Evolutionary conservation across 2,888 invertebrate genomes (phyloP).

Genomic region (Sipha maydis): DNA sequence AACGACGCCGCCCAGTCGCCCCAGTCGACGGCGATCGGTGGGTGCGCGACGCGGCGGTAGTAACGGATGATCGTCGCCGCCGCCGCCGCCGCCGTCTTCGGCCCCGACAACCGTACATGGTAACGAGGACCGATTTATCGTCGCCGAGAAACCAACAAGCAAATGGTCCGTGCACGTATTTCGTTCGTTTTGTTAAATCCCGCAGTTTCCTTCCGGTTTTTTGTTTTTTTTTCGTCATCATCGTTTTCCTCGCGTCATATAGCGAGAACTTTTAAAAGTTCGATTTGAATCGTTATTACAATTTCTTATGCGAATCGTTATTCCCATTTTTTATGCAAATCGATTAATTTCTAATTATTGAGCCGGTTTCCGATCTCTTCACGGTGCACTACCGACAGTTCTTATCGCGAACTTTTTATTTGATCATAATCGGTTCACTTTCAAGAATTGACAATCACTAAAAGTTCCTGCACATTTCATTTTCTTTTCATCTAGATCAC

Average conservation of each 20-base stretch:
- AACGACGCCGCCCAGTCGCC: not conserved
- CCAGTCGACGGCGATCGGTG: not conserved
- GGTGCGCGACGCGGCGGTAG: not conserved
- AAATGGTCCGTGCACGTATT: conserved; percentile 2
- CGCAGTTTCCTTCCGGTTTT: not conserved
- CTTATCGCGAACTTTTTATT: too few relatives aligned
- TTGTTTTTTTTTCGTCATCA: not conserved
- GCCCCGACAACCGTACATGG: conserved; percentile 20
- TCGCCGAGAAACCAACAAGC: conserved; percentile 60
- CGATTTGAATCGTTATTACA: too few relatives aligned
- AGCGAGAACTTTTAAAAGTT: too few relatives aligned
- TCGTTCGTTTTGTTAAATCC: not conserved
- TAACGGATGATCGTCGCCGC: not conserved
- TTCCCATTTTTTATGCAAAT: too few relatives aligned
- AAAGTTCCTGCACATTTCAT: too few relatives aligned
- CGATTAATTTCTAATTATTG: too few relatives aligned
- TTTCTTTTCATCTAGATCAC: too few relatives aligned
- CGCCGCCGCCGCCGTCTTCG: not conserved
- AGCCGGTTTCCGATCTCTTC: too few relatives aligned
- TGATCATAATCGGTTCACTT: too few relatives aligned
- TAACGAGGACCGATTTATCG: conserved; percentile 60
- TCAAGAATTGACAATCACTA: too few relatives aligned
- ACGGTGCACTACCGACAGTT: too few relatives aligned
- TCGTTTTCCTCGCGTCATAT: not conserved
- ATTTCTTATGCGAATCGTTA: too few relatives aligned